Evolutionary conservation across 2,797 vertebrate species (phyloP).

Genomic region (Eremophila alpestris): DNA sequence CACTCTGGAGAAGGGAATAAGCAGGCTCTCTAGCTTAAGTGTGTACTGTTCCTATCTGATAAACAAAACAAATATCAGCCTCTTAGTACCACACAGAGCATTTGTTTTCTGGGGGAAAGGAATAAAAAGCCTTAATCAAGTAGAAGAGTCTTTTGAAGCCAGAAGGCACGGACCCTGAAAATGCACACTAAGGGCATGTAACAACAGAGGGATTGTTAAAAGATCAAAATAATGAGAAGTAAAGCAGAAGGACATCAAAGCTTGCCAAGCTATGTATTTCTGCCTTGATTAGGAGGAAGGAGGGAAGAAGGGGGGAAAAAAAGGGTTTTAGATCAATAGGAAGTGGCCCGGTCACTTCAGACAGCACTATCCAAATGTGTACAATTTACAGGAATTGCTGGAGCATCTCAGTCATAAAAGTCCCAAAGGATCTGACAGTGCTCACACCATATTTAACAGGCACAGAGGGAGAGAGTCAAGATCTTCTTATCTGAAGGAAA

Average conservation of each 20-base stretch:
- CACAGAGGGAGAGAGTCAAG: not conserved
- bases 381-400: slow-evolving; percentile 47
- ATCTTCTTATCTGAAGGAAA: slow-evolving; percentile 58
- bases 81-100: not conserved
- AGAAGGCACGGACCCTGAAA: slow-evolving; percentile 3
- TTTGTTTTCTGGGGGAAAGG: slow-evolving; percentile 4
- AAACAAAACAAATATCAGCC: not conserved
- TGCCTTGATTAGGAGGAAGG: slow-evolving; percentile 58
- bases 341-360: slow-evolving; percentile 24
- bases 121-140: not conserved
- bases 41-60: not conserved
- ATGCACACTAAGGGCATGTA: slow-evolving; percentile 2
- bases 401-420: slow-evolving; percentile 50
- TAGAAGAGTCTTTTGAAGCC: slow-evolving; percentile 33
- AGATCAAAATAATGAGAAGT: slow-evolving; percentile 61
- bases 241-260: slow-evolving; percentile 64
- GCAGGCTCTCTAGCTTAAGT: not conserved
- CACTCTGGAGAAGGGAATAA: not conserved
- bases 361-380: slow-evolving; percentile 27
- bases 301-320: not conserved
- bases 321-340: slow-evolving; percentile 51
- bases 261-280: slow-evolving; percentile 22
- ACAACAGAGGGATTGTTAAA: slow-evolving; percentile 44
- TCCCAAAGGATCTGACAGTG: slow-evolving; percentile 27
- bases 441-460: slow-evolving; percentile 48